Percentiles rank a stretch among this genome's conserved stretches.
Conservation (phyloP, 1,140 invertebrate species). For the Bombus superbus region DNA sequence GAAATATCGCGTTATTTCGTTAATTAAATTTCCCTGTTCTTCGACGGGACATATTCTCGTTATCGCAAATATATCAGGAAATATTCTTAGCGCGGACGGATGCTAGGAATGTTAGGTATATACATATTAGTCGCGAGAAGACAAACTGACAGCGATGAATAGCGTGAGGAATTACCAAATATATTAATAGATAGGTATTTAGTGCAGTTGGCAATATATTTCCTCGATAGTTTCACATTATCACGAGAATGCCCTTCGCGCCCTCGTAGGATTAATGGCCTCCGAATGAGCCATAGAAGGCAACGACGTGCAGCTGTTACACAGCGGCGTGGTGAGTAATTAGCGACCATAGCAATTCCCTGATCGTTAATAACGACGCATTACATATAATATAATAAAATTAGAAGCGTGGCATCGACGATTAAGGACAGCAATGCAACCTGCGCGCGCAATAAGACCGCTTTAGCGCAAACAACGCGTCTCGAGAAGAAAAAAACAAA, state of each 20-base stretch:
- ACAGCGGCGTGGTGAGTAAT: conserved; percentile 61
- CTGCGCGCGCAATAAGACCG: too few species aligned
- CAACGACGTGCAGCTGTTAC: conserved; percentile 70
- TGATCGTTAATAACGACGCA: conserved; percentile 64
- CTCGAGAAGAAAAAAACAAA: not conserved
- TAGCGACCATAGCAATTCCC: conserved; percentile 63
- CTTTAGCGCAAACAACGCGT: not conserved
- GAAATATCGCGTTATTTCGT: not conserved
- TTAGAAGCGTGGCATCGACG: not conserved
- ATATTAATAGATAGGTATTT: conserved; percentile 44
- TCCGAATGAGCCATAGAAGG: conserved; percentile 67
- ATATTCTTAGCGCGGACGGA: not conserved
- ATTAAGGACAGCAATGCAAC: too few species aligned
- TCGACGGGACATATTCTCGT: not conserved
- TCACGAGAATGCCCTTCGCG: conserved; percentile 48
- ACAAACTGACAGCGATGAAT: conserved; percentile 12
- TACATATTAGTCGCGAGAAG: not conserved
- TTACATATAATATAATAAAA: conserved; percentile 49
- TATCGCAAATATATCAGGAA: not conserved
- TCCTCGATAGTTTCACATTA: conserved; percentile 58
- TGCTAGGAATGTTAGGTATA: not conserved
- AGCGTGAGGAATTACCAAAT: conserved; percentile 33
- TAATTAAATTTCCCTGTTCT: not conserved
- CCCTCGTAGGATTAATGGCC: conserved; percentile 63
- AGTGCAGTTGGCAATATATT: conserved; percentile 56